Base-by-base conservation (phyloP, 2,797 vertebrate species). In the Harpagifer antarcticus region DNA sequence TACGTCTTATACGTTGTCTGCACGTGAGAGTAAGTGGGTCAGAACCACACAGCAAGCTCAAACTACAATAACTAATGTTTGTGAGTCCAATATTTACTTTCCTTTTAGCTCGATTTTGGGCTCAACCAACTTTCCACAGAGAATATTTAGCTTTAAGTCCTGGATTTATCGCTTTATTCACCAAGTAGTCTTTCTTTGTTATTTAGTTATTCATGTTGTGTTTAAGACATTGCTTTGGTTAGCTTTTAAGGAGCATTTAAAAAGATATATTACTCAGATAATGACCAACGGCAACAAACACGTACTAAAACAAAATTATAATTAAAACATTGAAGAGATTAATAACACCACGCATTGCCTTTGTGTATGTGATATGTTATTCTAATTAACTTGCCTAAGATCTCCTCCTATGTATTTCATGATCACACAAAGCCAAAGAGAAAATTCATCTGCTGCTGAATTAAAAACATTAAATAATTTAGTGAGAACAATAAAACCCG, bases 401-500 rank as follows among this genome's bases (percentile, higher is more conserved):
- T 67, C 11, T 44, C 13, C 15, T 49, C 19, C 0, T 2, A 6
- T 44, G 3, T 16, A 7, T 14, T 10, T 50, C 15, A 49, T 1
- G 49, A 27, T 9, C 9, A 15, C 16, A n/a, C 14, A 10, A 0
- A 16, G 19, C 33, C 19, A 48, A 1, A 27, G 57, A 68, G 31
- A 31, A 68, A 15, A 1, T 9, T 3, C 3, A 3, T 58, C 20
- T 15, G 5, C 17, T 19, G 27, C 64, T 54, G 17, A 0, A 60
- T 64, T 63, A 52, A 64, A 62, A 60, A 57, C 50, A 14, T 58
- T 40, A 3, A 48, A 59, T 74, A 31, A 72, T 68, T 75, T 19
- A 44, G 27, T 19, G 27, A 20, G 20, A 84, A 55, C 52, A 59
- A 48, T 60, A 3, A 53, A 72, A 27, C 42, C 27, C 11, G 59